Conservation (phyloP, 2,113 vertebrate species). For the Sciurus niger region DNA sequence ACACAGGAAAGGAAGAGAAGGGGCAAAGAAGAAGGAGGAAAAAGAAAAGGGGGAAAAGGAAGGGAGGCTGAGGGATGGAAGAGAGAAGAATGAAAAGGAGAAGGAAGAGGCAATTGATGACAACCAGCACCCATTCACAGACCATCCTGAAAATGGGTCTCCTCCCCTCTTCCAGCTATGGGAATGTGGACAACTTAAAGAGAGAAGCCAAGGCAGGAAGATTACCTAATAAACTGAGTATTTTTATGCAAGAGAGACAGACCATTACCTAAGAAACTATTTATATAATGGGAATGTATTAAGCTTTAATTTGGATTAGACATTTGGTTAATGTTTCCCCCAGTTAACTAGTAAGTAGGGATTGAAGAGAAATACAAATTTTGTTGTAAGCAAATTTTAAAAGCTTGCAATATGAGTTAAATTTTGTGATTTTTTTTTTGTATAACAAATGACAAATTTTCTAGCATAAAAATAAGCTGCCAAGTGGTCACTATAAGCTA, state of each 20-base stretch:
- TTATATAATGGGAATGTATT: neutral
- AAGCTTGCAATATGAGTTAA: neutral
- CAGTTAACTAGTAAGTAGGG: neutral
- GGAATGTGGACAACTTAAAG: too few relatives aligned
- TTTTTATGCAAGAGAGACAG: neutral
- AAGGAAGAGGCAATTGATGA: too few relatives aligned
- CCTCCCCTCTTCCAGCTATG: neutral
- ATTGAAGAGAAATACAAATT: neutral
- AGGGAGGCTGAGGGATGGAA: too few relatives aligned
- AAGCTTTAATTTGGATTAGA: conserved; percentile 10
- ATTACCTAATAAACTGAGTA: neutral
- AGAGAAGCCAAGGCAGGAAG: neutral
- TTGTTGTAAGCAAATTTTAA: neutral
- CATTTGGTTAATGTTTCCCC: neutral
- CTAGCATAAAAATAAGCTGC: neutral
- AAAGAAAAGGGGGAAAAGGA: rapidly evolving
- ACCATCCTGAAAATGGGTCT: neutral
- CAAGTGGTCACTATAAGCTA: neutral
- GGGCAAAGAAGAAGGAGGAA: rapidly evolving
- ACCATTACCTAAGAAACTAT: neutral
- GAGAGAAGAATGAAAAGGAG: too few relatives aligned
- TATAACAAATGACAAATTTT: neutral
- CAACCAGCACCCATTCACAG: neutral
- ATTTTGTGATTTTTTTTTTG: neutral
- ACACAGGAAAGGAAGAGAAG: neutral